Percentiles rank a stretch among this genome's conserved stretches.
Conservation (phyloP, 2,888 invertebrate species). For the Subacronicta megacephala region DNA sequence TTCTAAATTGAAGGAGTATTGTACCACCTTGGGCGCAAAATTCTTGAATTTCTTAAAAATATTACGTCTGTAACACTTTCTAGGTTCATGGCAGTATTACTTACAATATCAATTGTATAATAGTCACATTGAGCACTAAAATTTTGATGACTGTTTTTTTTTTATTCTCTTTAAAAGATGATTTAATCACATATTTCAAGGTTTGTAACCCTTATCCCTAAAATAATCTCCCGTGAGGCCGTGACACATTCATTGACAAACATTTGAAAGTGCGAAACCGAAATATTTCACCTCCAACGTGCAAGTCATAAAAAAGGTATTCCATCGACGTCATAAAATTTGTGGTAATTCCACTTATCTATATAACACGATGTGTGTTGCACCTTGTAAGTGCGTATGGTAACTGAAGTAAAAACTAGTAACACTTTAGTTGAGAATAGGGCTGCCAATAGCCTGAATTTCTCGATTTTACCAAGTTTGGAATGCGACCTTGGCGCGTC, state of each 20-base stretch:
- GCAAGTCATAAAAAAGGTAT: constrained; percentile 19
- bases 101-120: too few species aligned
- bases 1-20: too few species aligned
- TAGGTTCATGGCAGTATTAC: too few species aligned
- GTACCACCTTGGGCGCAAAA: too few species aligned
- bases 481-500: neutral
- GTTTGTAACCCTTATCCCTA: too few species aligned
- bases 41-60: too few species aligned
- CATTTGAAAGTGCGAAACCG: constrained; percentile 13
- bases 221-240: too few species aligned
- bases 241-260: constrained; percentile 8
- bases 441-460: neutral
- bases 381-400: constrained; percentile 37
- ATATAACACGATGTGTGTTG: constrained; percentile 33
- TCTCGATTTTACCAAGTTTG: neutral
- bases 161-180: too few species aligned
- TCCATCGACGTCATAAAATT: constrained; percentile 29
- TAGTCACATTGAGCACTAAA: too few species aligned
- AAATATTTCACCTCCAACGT: constrained; percentile 9
- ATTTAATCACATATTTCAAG: too few species aligned
- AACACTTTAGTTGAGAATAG: constrained; percentile 29
- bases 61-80: too few species aligned
- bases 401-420: constrained; percentile 48
- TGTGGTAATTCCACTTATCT: constrained; percentile 25
- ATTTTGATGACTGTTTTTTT: too few species aligned